Evolutionary conservation across 2,797 vertebrate species (phyloP), one percentile per base, ranked within the genome.

Genomic region (Oophaga sylvatica): DNA sequence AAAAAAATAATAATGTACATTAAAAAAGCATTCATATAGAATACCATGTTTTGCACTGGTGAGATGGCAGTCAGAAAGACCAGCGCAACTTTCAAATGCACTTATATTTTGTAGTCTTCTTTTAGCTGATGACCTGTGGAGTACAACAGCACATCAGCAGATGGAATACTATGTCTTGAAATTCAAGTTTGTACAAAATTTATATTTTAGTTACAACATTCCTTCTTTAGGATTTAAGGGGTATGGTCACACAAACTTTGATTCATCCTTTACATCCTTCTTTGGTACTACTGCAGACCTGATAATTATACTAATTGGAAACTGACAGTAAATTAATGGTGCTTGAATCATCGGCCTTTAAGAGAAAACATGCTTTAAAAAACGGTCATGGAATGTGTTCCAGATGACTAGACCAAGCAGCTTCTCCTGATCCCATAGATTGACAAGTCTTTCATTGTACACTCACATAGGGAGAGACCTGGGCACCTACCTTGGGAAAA

Each of bases 51-150:
- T 41, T 53, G 45, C 45, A 48, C 11, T 26, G 22, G 10, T n/a
- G 20, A 56, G 20, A 76, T 9, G 20, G 22, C 22, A 15, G 3
- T n/a, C 6, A 75, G 71, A 19, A 75, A 75, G 71, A 17, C 20
- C 4, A n/a, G 22, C 45, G n/a, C 73, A 1, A n/a, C 73, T 76
- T 76, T 13, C 22, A 53, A 53, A 56, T 76, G 73, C 12, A 76
- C 45, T 53, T 56, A 53, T 56, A 56, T 26, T 53, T 76, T 76
- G 26, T 76, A 26, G 73, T 15, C 48, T 53, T 26, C 45, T 56
- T 56, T 76, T 76, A 76, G 73, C 22, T 56, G 22, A 76, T 76
- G 45, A 76, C 73, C 73, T 76, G 73, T 9, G 22, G 22, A n/a
- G 45, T 75, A 48, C 71, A 76, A 56, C 5, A 76, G n/a, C 73